These are phyloP conservation scores for Amblyornis subalaris DNA, from an alignment of 2,113 vertebrate genomes.

Conservation along the genomic window DNA sequence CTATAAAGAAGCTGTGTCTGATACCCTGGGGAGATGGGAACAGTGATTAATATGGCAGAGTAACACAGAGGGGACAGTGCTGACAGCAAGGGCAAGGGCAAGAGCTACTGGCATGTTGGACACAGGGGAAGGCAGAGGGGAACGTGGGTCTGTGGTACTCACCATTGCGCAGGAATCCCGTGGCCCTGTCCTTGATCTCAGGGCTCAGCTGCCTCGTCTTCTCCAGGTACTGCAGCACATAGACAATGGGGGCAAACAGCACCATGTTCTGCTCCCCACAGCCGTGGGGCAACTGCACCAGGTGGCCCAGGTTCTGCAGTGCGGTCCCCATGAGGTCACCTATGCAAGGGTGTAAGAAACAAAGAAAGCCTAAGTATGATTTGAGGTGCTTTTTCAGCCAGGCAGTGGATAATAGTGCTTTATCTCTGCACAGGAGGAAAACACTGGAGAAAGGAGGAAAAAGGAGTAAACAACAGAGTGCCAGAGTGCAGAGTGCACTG, in stretches of 20 bases:
- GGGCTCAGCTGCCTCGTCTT: conserved; percentile 74
- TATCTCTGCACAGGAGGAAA: not conserved
- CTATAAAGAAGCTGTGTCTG: conserved; percentile 82
- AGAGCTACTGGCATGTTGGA: not conserved
- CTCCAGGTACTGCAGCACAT: conserved; percentile 80
- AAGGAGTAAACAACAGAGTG: not conserved
- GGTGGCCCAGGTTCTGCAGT: conserved; percentile 74
- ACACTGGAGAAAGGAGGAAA: not conserved
- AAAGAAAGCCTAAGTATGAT: not conserved
- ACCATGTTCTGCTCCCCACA: conserved; percentile 91
- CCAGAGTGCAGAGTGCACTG: not conserved
- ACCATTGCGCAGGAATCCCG: conserved; percentile 71
- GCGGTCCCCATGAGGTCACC: conserved; percentile 80
- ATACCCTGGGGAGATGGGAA: conserved; percentile 70
- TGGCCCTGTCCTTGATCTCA: conserved; percentile 66
- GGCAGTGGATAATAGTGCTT: not conserved
- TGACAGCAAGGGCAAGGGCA: not conserved
- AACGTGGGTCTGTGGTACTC: not conserved
- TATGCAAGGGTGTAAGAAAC: not conserved
- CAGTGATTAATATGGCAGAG: not conserved
- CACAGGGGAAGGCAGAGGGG: not conserved
- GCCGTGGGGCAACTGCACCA: conserved; percentile 75
- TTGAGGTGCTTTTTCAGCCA: not conserved
- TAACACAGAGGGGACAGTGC: not conserved
- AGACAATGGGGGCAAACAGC: conserved; percentile 81